Conservation (phyloP, 2,888 invertebrate genomes). For the Epistrophe grossulariae region DNA sequence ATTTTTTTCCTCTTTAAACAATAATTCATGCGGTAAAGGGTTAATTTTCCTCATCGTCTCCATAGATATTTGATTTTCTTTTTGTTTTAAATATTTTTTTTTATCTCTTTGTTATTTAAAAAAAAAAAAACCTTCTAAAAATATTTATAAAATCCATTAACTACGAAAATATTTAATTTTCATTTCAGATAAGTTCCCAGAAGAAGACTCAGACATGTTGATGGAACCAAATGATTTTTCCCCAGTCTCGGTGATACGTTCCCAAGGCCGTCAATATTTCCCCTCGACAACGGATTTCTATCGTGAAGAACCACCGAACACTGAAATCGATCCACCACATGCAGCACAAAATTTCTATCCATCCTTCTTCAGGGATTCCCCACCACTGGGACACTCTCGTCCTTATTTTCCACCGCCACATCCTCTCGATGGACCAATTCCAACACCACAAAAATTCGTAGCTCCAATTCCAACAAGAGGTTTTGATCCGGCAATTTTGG, state of each 20-base stretch:
- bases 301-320: slow-evolving; percentile 78
- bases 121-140: no score
- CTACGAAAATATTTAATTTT: background rate
- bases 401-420: slow-evolving; percentile 86
- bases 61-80: no score
- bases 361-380: slow-evolving; percentile 88
- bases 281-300: slow-evolving; percentile 77
- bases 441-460: slow-evolving; percentile 85
- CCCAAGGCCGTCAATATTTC: slow-evolving; percentile 81
- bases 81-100: no score
- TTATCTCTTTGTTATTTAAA: no score
- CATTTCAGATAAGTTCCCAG: slow-evolving; percentile 81
- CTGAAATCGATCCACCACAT: slow-evolving; percentile 82
- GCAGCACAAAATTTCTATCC: slow-evolving; percentile 90
- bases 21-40: no score
- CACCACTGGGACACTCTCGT: slow-evolving; percentile 86
- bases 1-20: no score
- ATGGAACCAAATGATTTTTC: slow-evolving; percentile 84
- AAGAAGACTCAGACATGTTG: slow-evolving; percentile 83
- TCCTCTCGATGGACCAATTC: slow-evolving; percentile 84
- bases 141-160: no score
- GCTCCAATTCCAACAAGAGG: slow-evolving; percentile 84
- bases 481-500: slow-evolving; percentile 87
- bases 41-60: no score
- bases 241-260: slow-evolving; percentile 80